Conservation (phyloP, 1,140 invertebrate genomes). For the Drosophila funebris region DNA sequence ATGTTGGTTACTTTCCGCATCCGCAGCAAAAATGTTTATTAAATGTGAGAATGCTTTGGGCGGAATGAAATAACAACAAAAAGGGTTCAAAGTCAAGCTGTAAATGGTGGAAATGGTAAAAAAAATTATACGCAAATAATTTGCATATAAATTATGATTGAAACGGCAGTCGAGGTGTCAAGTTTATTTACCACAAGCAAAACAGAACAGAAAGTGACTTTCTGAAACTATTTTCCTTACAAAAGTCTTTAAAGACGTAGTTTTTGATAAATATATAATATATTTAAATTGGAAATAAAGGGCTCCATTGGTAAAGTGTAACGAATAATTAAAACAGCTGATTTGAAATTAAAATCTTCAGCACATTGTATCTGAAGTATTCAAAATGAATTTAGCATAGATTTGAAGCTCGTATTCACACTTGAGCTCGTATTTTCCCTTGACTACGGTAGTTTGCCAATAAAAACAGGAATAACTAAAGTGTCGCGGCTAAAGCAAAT, state of each 20-base stretch:
- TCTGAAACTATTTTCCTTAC: background rate
- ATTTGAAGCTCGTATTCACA: conserved; percentile 5
- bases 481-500: background rate
- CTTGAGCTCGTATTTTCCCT: background rate
- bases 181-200: conserved; percentile 32
- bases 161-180: conserved; percentile 32
- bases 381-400: conserved; percentile 10
- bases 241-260: conserved; percentile 6
- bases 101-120: conserved; percentile 41
- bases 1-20: conserved; percentile 17
- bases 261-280: background rate
- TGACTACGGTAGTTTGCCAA: conserved; percentile 20
- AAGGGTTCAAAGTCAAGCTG: conserved; percentile 65
- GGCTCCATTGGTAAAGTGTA: background rate
- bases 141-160: conserved; percentile 80
- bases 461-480: conserved; percentile 17
- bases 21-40: conserved; percentile 64
- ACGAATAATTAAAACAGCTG: conserved; percentile 10
- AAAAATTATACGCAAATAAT: conserved; percentile 71
- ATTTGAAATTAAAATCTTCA: background rate
- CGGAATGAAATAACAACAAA: conserved; percentile 19
- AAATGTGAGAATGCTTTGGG: conserved; percentile 71
- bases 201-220: background rate
- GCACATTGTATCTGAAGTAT: conserved; percentile 24
- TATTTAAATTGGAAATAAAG: too few relatives aligned